Evolutionary conservation across 1,140 invertebrate genomes (phyloP), one percentile per base, ranked within the genome.

Genomic region (Colletes latitarsis): DNA sequence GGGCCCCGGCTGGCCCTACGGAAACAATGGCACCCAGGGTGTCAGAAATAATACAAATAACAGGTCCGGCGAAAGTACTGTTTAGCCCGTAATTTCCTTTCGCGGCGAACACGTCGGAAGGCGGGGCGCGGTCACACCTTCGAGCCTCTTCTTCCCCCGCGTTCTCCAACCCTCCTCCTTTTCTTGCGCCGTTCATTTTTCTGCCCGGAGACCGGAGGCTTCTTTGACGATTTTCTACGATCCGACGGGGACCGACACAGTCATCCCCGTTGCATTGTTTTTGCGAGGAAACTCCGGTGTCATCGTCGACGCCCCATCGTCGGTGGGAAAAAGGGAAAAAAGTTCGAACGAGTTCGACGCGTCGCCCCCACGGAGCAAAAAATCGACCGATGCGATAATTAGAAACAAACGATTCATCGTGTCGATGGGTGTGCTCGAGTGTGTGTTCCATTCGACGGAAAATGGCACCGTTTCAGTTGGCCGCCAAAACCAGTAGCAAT

Each of bases 61-160:
- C 84, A 87, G 68, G 57, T 30, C 70, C 70, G 70, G 82, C 70
- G 75, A 89, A 83, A 85, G 74, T 82, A 84, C 83, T 87, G 83
- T 89, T 88, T 90, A 87, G 84, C 83, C 82, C 81, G 81, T 90
- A 91, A 91, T 90, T 91, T 92, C 69, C 83, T 86, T 83, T 77
- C 74, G 83, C 73, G 78, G 85, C 75, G 57, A 62, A 66, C 75
- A 70, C 83, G 62, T 80, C 74, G 71, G 72, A 80, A 83, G 92
- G 91, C 91, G 91, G 89, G 87, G 91, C 78, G 12, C 85, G 82
- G 90, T 92, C 92, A 90, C 92, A 93, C 92, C 91, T 92, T 90
- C 82, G 64, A 74, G 63, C 15, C 68, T 67, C 63, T 67, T 77
- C 67, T 12, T 66, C 71, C 58, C 41, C n/a, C 14, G 15, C 53